Conservation (phyloP, 2,797 vertebrate genomes). For the Scleropages formosus region DNA sequence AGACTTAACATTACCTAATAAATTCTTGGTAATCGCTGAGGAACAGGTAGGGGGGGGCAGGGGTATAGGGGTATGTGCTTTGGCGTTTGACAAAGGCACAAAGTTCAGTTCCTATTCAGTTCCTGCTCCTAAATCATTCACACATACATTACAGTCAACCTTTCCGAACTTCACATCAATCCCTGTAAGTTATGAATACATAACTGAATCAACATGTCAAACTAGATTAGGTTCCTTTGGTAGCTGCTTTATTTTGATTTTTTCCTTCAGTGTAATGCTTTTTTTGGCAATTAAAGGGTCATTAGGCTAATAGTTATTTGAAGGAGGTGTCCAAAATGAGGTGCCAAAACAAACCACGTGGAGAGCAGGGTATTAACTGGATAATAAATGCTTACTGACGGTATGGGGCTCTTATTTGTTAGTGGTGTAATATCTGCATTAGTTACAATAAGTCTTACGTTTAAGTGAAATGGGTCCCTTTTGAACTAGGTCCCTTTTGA, state of each 20-base stretch:
- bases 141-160: neutral
- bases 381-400: too few relatives aligned
- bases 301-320: neutral
- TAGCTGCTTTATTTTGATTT: neutral
- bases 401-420: too few relatives aligned
- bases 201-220: neutral
- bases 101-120: neutral
- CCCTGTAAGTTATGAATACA: neutral
- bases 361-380: neutral
- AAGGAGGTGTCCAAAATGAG: neutral
- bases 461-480: too few relatives aligned
- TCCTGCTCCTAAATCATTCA: constrained; percentile 1
- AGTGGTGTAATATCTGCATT: too few relatives aligned
- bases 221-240: neutral
- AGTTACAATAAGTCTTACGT: too few relatives aligned
- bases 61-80: neutral
- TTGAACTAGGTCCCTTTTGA: too few relatives aligned
- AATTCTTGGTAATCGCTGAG: neutral
- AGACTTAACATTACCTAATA: neutral
- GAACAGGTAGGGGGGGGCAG: too few relatives aligned
- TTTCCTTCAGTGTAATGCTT: neutral
- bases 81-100: neutral
- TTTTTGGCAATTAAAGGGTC: constrained; percentile 4
- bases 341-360: constrained; percentile 7
- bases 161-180: neutral